Evolutionary conservation across 2,797 vertebrate species (phyloP).

Genomic region (Gastrophryne carolinensis): DNA sequence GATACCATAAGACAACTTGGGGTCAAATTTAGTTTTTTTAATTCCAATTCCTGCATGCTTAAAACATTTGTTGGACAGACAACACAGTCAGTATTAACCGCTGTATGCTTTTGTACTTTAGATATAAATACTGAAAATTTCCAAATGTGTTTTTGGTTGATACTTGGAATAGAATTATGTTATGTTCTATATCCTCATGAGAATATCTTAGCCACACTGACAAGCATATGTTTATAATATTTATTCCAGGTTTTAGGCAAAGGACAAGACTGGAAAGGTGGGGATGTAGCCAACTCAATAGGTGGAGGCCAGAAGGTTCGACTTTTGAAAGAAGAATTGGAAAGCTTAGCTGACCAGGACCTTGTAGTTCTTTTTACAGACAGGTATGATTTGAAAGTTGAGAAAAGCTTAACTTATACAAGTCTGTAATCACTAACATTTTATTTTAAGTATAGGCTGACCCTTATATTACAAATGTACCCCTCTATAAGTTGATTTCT

Average conservation of each 20-base stretch:
- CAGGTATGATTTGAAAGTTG: slow-evolving; percentile 71
- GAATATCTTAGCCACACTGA: background rate
- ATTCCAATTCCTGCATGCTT: too few species aligned
- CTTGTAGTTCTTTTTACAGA: slow-evolving; percentile 86
- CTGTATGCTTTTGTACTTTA: background rate
- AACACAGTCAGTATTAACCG: too few species aligned
- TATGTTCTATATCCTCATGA: background rate
- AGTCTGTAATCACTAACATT: too few species aligned
- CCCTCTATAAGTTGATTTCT: too few species aligned
- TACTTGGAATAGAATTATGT: background rate
- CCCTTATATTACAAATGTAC: too few species aligned
- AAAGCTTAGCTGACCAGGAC: slow-evolving; percentile 75
- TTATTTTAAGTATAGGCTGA: too few species aligned
- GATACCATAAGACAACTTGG: too few species aligned
- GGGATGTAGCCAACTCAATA: slow-evolving; percentile 81
- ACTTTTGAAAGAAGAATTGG: slow-evolving; percentile 86
- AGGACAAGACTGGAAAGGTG: slow-evolving; percentile 91
- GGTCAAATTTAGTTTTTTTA: too few species aligned
- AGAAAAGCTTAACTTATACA: background rate
- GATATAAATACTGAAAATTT: background rate
- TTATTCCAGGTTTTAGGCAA: slow-evolving; percentile 82
- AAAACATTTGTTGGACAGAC: too few species aligned
- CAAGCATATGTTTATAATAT: slow-evolving; percentile 8
- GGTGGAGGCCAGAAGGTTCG: slow-evolving; percentile 95
- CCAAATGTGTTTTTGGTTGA: slow-evolving; percentile 12